Evolutionary conservation across 2,888 invertebrate genomes (phyloP).

Genomic region (Sarcophaga caerulescens): DNA sequence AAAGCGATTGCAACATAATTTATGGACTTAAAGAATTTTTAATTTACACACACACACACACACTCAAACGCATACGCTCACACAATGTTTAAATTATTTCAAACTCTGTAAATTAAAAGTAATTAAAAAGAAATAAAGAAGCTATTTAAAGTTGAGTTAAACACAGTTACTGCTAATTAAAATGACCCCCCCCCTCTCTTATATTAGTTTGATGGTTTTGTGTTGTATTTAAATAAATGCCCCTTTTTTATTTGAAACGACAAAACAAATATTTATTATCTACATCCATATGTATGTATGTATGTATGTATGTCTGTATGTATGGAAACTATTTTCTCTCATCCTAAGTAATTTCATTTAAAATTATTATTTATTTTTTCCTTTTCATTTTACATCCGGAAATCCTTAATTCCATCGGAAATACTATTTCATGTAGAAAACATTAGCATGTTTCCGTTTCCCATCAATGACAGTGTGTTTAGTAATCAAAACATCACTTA

Average conservation of each 20-base stretch:
- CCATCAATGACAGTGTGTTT: constrained; percentile 7
- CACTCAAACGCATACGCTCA: no score
- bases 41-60: background rate
- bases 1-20: constrained; percentile 44
- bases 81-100: no score
- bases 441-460: constrained; percentile 30
- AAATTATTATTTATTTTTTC: constrained; percentile 8
- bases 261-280: no score
- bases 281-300: no score
- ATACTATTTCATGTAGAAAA: constrained; percentile 21
- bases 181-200: no score
- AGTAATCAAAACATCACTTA: background rate
- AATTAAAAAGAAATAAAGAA: background rate
- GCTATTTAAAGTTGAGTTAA: background rate
- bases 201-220: no score
- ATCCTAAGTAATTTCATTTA: background rate
- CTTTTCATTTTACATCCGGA: constrained; percentile 26
- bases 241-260: no score
- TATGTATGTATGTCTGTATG: background rate
- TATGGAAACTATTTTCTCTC: background rate
- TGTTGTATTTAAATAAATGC: no score
- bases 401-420: constrained; percentile 23
- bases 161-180: no score
- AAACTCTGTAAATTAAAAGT: no score
- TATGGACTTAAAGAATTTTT: constrained; percentile 54